phyloP scores from a whole-genome alignment of 2,888 invertebrate genomes.

The Drosophila siamana region DNA sequence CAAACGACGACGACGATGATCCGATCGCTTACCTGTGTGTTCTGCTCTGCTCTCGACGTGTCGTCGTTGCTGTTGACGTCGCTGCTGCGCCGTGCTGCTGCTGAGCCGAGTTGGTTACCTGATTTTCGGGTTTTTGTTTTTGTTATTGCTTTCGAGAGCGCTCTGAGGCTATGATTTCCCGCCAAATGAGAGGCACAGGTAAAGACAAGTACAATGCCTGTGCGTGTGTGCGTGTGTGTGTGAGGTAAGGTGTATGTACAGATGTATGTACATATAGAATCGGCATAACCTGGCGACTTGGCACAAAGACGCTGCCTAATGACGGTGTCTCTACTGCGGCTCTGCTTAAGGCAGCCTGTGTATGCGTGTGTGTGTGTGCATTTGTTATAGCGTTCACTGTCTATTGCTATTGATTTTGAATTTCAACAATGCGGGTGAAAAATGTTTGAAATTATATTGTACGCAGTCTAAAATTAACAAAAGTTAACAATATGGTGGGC shows the following conservation, averaged over 20 bases:
- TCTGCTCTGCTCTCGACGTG: constrained; percentile 29
- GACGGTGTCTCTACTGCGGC: constrained; percentile 53
- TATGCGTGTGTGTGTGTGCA: constrained; percentile 5
- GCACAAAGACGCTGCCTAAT: constrained; percentile 66
- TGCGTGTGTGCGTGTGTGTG: constrained; percentile 41
- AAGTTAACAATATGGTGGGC: constrained; percentile 38
- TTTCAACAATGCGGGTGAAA: constrained; percentile 80
- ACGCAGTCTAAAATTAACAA: constrained; percentile 66
- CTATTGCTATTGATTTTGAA: constrained; percentile 64
- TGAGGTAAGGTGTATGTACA: constrained; percentile 65
- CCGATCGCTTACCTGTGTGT: constrained; percentile 69
- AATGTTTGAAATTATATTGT: constrained; percentile 77
- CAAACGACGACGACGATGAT: constrained; percentile 48
- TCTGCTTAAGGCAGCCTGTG: constrained; percentile 22
- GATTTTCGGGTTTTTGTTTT: constrained; percentile 82
- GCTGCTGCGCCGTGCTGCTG: constrained; percentile 30
- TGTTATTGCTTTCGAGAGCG: constrained; percentile 61
- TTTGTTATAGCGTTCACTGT: constrained; percentile 19
- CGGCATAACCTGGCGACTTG: constrained; percentile 37
- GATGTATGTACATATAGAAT: constrained; percentile 45
- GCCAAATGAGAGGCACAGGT: constrained; percentile 77
- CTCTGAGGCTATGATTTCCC: constrained; percentile 70
- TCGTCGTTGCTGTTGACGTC: constrained; percentile 24
- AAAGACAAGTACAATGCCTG: constrained; percentile 63
- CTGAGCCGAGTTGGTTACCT: constrained; percentile 70